Base-by-base conservation (phyloP, 1,140 invertebrate species). In the Wiebesia pumilae region DNA sequence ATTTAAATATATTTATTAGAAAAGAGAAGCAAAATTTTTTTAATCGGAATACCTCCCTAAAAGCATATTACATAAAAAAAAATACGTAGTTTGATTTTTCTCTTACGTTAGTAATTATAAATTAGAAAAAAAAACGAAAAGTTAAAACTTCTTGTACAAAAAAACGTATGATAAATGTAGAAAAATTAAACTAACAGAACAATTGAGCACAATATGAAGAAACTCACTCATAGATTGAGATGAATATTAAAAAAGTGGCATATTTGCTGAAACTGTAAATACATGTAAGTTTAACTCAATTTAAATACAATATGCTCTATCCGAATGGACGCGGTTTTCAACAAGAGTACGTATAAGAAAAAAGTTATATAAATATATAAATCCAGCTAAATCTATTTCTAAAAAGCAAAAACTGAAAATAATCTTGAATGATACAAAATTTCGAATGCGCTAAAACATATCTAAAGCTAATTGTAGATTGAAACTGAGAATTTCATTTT, bases 221-320 rank as follows among this genome's bases (percentile, higher is more conserved):
- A 69, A 83, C 81, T 79, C 65, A 62, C 51, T n/a, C 58, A 81
- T 87, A 87, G 86, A 84, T 82, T 87, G 82, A 84, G 27, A 83
- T 83, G 81, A 80, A 87, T 87, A 62, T 81, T 81, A 35, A 51
- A 87, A n/a, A 73, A 75, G 65, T 84, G 65, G 47, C 78, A 81
- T 81, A 79, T 87, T 87, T 87, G 78, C 82, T 87, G 82, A 87
- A 84, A 80, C 75, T 87, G 86, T 87, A 87, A 54, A 87, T 87
- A 87, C n/a, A 81, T 81, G 40, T 84, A 81, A 81, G 65, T 81
- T 81, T 81, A 84, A 87, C 47, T 73, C 84, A 67, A 79, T 83
- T 73, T 58, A 85, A 81, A 87, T 83, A 69, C 47, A 33, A 51
- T 58, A 79, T 12, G 65, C 16, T 71, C 35, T 79, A 65, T 82